Base-by-base conservation (phyloP, 2,797 vertebrate species). In the Nothura maculosa region DNA sequence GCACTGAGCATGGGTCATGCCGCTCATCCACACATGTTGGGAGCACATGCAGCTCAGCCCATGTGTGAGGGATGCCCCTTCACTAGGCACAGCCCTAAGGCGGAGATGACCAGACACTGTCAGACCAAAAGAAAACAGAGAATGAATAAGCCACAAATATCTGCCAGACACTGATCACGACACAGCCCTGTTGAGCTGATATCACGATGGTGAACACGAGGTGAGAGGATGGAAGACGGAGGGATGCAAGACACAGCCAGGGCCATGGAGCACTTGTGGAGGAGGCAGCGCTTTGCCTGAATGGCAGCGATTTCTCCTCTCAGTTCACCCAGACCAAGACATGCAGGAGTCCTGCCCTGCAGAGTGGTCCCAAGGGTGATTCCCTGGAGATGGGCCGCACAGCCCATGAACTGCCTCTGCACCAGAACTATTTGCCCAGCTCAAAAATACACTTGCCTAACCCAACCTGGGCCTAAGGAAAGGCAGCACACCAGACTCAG, bases 381-480 rank as follows among this genome's bases (percentile, higher is more conserved):
- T 18, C 30, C 20, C 30, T 14, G 6, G 54, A 55, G 30, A 18
- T 6, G 21, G 16, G 63, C 21, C 32, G 14, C 43, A 22, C 14
- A 21, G 42, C 42, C 12, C n/a, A n/a, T n/a, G n/a, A n/a, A n/a
- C 45, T 66, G 28, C 30, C 42, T n/a, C 42, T 27, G 36, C 22
- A 27, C 24, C 34, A 27, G 22, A 25, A 61, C n/a, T 43, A 74
- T 67, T 61, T 67, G 45, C 5, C 1, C 77, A 90, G 43, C 77
- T 90, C 60, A 63, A 92, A 91, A 92, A 89, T 66, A 52, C 92
- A 93, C 79, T 82, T 94, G 88, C 84, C 50, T 75, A 62, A 60
- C 45, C 86, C 74, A 90, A 89, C 84, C 58, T 69, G 34, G 64
- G 81, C 70, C 36, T 30, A 52, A 60, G 73, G 24, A 54, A 85